phyloP scores from a whole-genome alignment of 2,888 invertebrate genomes.

The Chrysotoxum bicinctum region DNA sequence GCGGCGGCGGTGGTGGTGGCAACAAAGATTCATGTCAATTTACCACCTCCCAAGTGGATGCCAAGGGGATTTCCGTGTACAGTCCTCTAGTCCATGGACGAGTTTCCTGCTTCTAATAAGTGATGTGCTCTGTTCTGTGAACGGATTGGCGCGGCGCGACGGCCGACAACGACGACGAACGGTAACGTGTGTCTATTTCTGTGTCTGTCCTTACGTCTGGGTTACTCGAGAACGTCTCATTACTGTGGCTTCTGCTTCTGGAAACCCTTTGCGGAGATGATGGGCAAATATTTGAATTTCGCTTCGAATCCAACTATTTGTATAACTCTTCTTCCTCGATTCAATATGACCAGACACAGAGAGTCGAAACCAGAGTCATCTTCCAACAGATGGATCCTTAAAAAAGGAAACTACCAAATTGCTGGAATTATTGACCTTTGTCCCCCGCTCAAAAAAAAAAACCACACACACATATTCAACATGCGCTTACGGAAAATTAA shows the following conservation, averaged over 20 bases:
- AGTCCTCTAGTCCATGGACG: slow-evolving; percentile 39
- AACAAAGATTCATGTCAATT: slow-evolving; percentile 70
- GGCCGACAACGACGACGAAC: too few species aligned
- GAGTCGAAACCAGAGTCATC: neutral
- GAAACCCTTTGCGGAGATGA: slow-evolving; percentile 57
- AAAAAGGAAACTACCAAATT: slow-evolving; percentile 21
- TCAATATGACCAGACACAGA: slow-evolving; percentile 7
- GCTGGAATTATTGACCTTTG: slow-evolving; percentile 52
- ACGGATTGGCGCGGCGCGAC: neutral
- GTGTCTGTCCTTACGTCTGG: slow-evolving; percentile 47
- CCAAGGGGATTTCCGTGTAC: slow-evolving; percentile 54
- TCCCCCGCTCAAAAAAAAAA: neutral
- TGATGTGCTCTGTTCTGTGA: slow-evolving; percentile 23
- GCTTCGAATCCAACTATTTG: slow-evolving; percentile 53
- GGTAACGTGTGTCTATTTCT: neutral
- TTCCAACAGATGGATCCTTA: neutral
- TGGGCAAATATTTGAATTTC: slow-evolving; percentile 69
- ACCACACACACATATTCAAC: neutral
- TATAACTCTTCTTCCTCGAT: slow-evolving; percentile 45
- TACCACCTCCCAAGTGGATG: slow-evolving; percentile 69
- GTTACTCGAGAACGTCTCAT: slow-evolving; percentile 42
- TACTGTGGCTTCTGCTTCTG: slow-evolving; percentile 41
- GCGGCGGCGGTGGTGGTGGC: neutral
- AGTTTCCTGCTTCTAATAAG: slow-evolving; percentile 63
- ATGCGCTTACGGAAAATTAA: slow-evolving; percentile 53